A percentile compares a stretch with the other conserved stretches of the same genome.
phyloP scores from a whole-genome alignment of 2,797 vertebrate species.

The Rhabdophis nuchalis region DNA sequence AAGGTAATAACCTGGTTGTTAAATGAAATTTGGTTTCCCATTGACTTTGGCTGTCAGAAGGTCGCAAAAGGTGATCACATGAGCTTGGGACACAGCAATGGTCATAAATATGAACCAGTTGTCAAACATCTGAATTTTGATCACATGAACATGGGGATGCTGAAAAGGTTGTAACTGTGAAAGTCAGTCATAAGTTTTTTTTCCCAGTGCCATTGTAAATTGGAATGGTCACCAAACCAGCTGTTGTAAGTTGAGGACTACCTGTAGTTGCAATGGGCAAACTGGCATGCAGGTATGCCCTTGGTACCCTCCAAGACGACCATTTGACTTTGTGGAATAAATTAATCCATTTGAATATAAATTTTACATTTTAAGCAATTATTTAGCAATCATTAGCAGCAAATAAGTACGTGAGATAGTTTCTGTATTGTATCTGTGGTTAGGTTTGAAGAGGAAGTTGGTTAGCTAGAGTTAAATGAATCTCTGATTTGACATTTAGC shows the following conservation, averaged over 20 bases:
- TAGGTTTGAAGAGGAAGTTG: not conserved
- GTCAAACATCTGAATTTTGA: not conserved
- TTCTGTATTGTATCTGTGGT: not conserved
- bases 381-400: not conserved
- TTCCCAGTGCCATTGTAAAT: not conserved
- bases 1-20: not conserved
- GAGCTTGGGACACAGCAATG: not conserved
- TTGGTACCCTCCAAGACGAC: not conserved
- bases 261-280: not conserved
- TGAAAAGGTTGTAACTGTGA: not conserved
- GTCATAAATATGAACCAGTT: not conserved
- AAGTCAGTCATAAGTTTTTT: not conserved
- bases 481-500: not conserved
- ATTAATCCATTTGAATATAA: not conserved
- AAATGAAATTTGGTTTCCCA: not conserved
- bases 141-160: not conserved
- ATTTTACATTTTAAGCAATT: not conserved
- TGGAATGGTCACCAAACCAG: not conserved
- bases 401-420: not conserved
- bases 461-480: not conserved
- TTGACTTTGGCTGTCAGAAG: not conserved
- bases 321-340: not conserved
- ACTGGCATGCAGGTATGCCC: not conserved
- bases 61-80: not conserved
- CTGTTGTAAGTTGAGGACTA: not conserved